Evolutionary conservation across 2,797 vertebrate species (phyloP).

Genomic region (Trichosurus vulpecula): DNA sequence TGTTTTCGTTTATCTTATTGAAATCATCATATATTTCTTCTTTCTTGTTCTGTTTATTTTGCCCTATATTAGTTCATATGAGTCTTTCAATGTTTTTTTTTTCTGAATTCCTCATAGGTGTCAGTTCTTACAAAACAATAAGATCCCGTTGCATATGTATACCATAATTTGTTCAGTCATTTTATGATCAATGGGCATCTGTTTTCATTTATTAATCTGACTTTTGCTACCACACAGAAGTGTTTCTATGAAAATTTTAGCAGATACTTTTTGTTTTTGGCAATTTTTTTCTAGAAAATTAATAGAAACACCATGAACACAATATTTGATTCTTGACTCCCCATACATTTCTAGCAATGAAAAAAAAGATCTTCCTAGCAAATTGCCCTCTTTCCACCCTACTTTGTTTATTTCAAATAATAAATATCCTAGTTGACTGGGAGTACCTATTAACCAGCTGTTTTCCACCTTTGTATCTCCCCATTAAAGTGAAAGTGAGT

Average conservation of each 20-base stretch:
- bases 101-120: neutral
- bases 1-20: neutral
- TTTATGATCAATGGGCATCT: neutral
- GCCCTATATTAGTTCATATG: neutral
- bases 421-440: constrained; percentile 30
- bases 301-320: neutral
- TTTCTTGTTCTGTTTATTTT: neutral
- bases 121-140: neutral
- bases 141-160: neutral
- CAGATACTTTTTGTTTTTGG: neutral
- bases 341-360: neutral
- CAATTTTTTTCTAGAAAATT: neutral
- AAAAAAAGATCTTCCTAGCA: neutral
- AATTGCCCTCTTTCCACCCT: neutral
- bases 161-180: neutral
- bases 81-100: neutral
- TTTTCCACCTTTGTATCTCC: neutral
- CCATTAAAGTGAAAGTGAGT: neutral
- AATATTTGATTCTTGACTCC: neutral
- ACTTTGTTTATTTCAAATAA: constrained; percentile 28
- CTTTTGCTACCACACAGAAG: neutral
- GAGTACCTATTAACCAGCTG: constrained; percentile 33
- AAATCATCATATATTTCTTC: neutral
- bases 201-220: neutral
- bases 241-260: neutral